phyloP scores from a whole-genome alignment of 2,113 vertebrate species.

The Lagopus leucura region DNA sequence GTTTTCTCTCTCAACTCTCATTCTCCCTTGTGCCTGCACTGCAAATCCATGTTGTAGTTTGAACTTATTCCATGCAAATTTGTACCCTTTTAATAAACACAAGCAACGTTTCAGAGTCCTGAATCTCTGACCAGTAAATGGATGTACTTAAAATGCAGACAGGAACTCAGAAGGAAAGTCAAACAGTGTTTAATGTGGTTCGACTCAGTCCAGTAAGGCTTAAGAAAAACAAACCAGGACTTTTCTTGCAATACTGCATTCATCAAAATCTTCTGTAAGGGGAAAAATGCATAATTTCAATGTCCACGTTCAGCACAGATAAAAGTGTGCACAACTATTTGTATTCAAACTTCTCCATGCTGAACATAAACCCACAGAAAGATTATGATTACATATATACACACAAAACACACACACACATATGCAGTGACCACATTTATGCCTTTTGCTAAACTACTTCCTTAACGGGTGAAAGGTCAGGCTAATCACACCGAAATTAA shows the following conservation, averaged over 20 bases:
- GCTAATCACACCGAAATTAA: conserved; percentile 80
- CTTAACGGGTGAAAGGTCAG: conserved; percentile 76
- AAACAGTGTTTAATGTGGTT: not conserved
- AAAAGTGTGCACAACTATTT: conserved; percentile 43
- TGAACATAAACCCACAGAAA: conserved; percentile 46
- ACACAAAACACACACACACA: not conserved
- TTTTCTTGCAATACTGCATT: not conserved
- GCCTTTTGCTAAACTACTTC: conserved; percentile 74
- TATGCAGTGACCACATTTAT: conserved; percentile 56
- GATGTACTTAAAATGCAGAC: not conserved
- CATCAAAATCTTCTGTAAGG: not conserved
- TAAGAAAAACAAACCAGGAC: not conserved
- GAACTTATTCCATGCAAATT: not conserved
- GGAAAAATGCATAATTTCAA: not conserved
- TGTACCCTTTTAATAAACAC: not conserved
- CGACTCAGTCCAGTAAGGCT: not conserved
- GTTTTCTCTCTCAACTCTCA: not conserved
- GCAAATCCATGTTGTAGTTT: not conserved
- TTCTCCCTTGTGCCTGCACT: not conserved
- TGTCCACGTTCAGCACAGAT: conserved; percentile 23
- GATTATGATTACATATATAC: not conserved
- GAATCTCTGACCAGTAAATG: not conserved
- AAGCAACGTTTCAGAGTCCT: not conserved
- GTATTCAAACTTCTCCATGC: conserved; percentile 35
- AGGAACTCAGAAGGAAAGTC: not conserved